phyloP scores from a whole-genome alignment of 2,888 invertebrate genomes.

The Oxyscelio sp. region DNA sequence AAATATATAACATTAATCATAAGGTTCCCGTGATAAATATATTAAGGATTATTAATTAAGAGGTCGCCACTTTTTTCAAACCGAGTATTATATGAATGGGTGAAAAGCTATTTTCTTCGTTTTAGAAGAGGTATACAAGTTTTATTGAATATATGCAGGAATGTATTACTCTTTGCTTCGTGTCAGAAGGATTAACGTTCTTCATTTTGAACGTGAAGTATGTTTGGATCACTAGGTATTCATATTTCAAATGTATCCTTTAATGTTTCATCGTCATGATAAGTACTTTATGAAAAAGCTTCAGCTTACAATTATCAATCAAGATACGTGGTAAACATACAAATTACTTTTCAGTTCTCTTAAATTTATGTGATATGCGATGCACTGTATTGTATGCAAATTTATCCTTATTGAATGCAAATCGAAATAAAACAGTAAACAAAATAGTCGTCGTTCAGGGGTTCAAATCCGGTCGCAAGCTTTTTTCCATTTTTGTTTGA shows the following conservation, averaged over 20 bases:
- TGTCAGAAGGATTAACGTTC: slow-evolving; percentile 46
- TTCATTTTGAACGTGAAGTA: slow-evolving; percentile 46
- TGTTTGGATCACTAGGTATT: slow-evolving; percentile 44
- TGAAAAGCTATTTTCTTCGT: slow-evolving; percentile 45
- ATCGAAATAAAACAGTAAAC: too few species aligned
- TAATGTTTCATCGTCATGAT: slow-evolving; percentile 41
- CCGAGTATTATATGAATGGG: slow-evolving; percentile 18
- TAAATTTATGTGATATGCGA: slow-evolving; percentile 22
- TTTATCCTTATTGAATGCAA: slow-evolving; percentile 38
- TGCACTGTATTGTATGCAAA: slow-evolving; percentile 52
- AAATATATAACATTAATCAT: slow-evolving; percentile 24
- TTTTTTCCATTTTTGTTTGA: too few species aligned
- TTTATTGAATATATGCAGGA: slow-evolving; percentile 44
- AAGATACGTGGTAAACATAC: slow-evolving; percentile 34
- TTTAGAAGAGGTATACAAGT: slow-evolving; percentile 36
- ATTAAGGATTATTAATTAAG: slow-evolving; percentile 39
- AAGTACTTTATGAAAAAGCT: slow-evolving; percentile 24
- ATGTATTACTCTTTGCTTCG: slow-evolving; percentile 39
- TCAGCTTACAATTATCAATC: slow-evolving; percentile 39
- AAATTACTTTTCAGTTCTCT: slow-evolving; percentile 28
- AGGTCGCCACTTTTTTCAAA: slow-evolving; percentile 24
- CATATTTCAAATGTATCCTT: slow-evolving; percentile 46
- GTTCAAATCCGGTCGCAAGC: too few species aligned
- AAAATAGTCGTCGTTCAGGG: too few species aligned
- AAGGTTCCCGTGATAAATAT: neutral